Evolutionary conservation across 2,888 invertebrate genomes (phyloP).

Genomic region (Spodoptera exigua): DNA sequence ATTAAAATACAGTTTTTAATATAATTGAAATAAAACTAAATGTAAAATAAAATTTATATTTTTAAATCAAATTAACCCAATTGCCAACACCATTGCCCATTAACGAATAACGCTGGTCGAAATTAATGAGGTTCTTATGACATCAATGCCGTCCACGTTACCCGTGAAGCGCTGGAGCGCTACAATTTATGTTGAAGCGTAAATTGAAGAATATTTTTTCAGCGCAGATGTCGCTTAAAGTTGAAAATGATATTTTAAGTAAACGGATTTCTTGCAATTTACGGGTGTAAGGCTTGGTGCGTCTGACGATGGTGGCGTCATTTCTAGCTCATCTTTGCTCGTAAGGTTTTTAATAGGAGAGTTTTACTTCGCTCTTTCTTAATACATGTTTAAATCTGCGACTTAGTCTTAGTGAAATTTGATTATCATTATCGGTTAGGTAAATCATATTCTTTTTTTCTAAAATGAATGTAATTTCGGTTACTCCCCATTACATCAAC

Average conservation of each 20-base stretch:
- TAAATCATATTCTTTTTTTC: too few relatives aligned
- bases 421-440: too few relatives aligned
- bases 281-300: conserved; percentile 17
- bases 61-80: background rate
- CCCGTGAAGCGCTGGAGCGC: conserved; percentile 11
- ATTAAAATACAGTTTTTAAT: too few relatives aligned
- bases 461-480: too few relatives aligned
- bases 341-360: background rate
- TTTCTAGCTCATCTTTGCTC: conserved; percentile 25
- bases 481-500: too few relatives aligned
- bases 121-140: conserved; percentile 17
- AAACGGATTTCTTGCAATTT: conserved; percentile 42
- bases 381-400: too few relatives aligned
- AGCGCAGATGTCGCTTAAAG: conserved; percentile 40
- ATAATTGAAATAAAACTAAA: background rate
- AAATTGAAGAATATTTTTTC: conserved; percentile 41
- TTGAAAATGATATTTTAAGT: conserved; percentile 52
- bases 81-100: conserved; percentile 1
- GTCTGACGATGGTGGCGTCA: background rate
- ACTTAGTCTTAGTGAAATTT: too few relatives aligned
- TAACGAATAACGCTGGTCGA: background rate
- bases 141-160: conserved; percentile 14
- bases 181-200: conserved; percentile 27
- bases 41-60: background rate
- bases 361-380: too few relatives aligned